phyloP scores from a whole-genome alignment of 2,113 vertebrate genomes.

The Panthera tigris region DNA sequence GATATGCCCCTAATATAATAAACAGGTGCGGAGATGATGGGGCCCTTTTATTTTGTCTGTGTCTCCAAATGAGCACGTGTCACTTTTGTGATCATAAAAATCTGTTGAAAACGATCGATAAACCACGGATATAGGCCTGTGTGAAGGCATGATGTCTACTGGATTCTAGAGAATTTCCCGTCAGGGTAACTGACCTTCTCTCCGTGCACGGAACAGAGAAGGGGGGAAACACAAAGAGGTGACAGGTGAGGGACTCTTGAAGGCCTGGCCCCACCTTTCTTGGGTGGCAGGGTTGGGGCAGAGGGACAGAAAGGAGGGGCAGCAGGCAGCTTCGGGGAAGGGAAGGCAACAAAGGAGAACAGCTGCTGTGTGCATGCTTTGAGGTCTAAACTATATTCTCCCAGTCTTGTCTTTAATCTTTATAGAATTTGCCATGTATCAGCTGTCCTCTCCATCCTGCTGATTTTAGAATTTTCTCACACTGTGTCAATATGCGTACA shows the following conservation, averaged over 20 bases:
- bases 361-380: background rate
- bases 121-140: background rate
- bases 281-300: too few species aligned
- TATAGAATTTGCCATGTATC: background rate
- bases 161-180: background rate
- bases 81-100: background rate
- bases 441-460: background rate
- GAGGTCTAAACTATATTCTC: background rate
- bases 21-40: too few species aligned
- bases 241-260: background rate
- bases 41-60: background rate
- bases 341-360: too few species aligned
- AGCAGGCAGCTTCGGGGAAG: background rate
- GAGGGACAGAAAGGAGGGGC: fast-evolving
- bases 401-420: background rate
- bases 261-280: background rate
- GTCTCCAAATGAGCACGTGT: background rate
- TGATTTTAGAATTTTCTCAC: background rate
- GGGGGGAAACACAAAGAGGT: background rate
- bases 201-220: background rate
- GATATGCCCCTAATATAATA: background rate
- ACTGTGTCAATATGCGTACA: fast-evolving
- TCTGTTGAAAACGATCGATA: background rate
- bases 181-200: background rate
- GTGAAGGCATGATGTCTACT: background rate